Evolutionary conservation across 2,797 vertebrate species (phyloP), one percentile per base, ranked within the genome.

Genomic region (Cynopterus sphinx): DNA sequence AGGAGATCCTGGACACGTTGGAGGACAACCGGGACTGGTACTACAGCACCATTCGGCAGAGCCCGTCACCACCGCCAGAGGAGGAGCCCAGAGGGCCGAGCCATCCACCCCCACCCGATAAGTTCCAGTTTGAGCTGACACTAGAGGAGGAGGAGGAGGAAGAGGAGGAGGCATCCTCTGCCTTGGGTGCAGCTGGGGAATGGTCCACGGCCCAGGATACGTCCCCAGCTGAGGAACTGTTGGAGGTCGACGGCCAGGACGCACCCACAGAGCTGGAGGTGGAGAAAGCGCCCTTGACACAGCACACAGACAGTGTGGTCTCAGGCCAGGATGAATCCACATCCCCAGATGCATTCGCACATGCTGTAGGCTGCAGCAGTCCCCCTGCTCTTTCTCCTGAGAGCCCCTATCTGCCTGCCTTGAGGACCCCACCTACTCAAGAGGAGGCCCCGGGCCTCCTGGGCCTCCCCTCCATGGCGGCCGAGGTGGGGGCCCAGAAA

Each of bases 11-110:
- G 96, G 99, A 99, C 98, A 99, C 99, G 1, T 97, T 99, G 94
- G 99, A 99, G 97, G 99, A 99, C 98, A 99, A 99, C 98, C 98
- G 99, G 96, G 99, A 99, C 98, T 99, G 99, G 99, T 99, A 99
- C 98, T 99, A 99, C 97, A 99, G 99, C 74, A 99, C 99, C 93
- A 99, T 99, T 41, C 99, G 99, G 2, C 99, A 99, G 96, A 99
- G 99, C 93, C 99, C 99, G 0, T 99, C 99, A 0, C 99, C 99
- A 0, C 99, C 99, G 1, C 99, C 98, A 0, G 98, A 99, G 28
- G 97, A 98, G 79, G 98, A 98, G 28, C 77, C 87, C 0, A 36
- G 71, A 15, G 95, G 92, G 8, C 95, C 84, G 0, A 95, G 94
- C 28, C 96, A 95, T 11, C 96, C 95, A 0, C 36, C 77, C 2